Evolutionary conservation across 2,888 invertebrate species (phyloP), one percentile per base, ranked within the genome.

Genomic region (Chymomyza caudatula): DNA sequence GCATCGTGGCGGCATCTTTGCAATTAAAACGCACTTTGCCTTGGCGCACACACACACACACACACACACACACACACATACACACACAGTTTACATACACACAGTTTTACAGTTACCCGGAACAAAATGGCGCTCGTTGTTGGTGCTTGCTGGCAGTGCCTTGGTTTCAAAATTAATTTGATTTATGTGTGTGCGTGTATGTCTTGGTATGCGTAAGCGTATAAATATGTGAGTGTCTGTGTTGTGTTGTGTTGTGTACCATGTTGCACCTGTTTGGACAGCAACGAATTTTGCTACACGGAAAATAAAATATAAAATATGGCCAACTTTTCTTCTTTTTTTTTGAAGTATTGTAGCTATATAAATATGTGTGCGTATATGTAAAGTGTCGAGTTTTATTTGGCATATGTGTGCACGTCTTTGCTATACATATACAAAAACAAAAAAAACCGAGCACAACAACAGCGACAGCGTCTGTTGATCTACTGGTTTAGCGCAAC

Each of bases 91-190:
- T 11, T 37, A 11, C 29, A 37, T 37, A 11, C 8, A n/a, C n/a
- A n/a, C 47, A 47, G 22, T 22, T 22, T 37, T 11, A 37, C 29
- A 2, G 29, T 37, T 37, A 37, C 29, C 29, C 29, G 29, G 29
- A 11, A 8, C 29, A 37, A 13, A 51, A 51, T 55, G 29, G 29
- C 29, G 29, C 29, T 37, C 29, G 51, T 51, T 15, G 44, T 15
- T 17, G 44, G 44, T 5, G 17, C n/a, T 47, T 15, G 44, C 8
- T 51, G 51, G 51, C 17, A 17, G 11, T 51, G 51, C 19, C 67
- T 71, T 74, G 85, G 80, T 86, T 84, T 78, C 86, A 76, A 86
- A 87, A 87, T 88, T 85, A 85, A 88, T 87, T 87, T 87, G 87
- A 87, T 88, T 87, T 87, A 87, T 78, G 67, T 63, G 44, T 77